phyloP scores from a whole-genome alignment of 92 coral and sea anemone species.

The Metridium senile region DNA sequence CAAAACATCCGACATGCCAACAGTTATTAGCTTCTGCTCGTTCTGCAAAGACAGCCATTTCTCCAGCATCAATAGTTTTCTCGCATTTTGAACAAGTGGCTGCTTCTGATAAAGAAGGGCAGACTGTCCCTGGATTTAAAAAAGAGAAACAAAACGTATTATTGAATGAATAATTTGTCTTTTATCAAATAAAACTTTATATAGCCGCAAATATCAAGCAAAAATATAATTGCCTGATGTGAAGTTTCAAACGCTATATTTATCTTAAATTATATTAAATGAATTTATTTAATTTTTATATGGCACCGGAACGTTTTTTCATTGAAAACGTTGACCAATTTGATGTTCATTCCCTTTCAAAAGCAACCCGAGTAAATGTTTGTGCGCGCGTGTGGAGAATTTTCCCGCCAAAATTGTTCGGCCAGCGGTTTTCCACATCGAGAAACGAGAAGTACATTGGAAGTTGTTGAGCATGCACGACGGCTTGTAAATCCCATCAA shows the following conservation, averaged over 20 bases:
- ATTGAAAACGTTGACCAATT: too few species aligned
- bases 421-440: slow-evolving; percentile 12
- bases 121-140: slow-evolving; percentile 62
- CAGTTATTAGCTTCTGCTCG: slow-evolving; percentile 74
- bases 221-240: too few species aligned
- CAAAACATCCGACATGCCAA: slow-evolving; percentile 93
- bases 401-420: slow-evolving; percentile 36
- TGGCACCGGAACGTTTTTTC: too few species aligned
- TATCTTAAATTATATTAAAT: too few species aligned
- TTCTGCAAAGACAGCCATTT: slow-evolving; percentile 90
- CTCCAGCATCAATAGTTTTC: slow-evolving; percentile 64
- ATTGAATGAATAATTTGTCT: too few species aligned
- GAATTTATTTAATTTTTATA: too few species aligned
- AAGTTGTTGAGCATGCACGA: not conserved
- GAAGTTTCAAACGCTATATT: too few species aligned
- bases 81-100: slow-evolving; percentile 65
- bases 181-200: too few species aligned
- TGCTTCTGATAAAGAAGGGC: slow-evolving; percentile 53
- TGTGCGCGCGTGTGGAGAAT: slow-evolving; percentile 10
- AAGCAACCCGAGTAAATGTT: too few species aligned
- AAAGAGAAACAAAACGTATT: too few species aligned
- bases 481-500: too few species aligned
- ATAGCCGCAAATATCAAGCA: not conserved
- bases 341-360: too few species aligned
- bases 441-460: not conserved